Conservation (phyloP, 2,797 vertebrate species). For the Gallinago solitaria region DNA sequence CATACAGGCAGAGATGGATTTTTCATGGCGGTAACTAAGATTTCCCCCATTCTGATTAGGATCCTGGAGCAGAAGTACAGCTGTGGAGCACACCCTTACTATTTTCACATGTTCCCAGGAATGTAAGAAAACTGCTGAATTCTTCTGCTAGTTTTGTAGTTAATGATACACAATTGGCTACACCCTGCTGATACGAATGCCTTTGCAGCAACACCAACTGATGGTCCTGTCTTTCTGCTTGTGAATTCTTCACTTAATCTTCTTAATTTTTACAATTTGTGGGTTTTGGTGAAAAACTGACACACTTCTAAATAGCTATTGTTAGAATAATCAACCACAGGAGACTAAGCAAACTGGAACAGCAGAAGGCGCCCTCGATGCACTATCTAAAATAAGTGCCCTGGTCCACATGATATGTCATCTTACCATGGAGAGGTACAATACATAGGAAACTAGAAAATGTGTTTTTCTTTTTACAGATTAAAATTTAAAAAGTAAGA, state of each 20-base stretch:
- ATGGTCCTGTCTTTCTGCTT: slow-evolving; percentile 7
- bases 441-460: slow-evolving; percentile 68
- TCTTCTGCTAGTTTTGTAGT: not conserved
- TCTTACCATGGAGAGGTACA: slow-evolving; percentile 30
- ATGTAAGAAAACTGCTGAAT: slow-evolving; percentile 14
- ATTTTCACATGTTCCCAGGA: not conserved
- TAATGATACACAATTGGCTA: not conserved
- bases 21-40: not conserved
- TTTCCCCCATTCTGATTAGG: not conserved
- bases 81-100: not conserved
- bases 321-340: not conserved
- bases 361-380: not conserved
- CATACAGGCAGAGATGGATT: not conserved
- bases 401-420: slow-evolving; percentile 2
- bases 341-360: slow-evolving; percentile 24
- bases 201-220: slow-evolving; percentile 8
- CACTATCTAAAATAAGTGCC: slow-evolving; percentile 33
- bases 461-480: not conserved
- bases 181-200: not conserved
- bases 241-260: not conserved
- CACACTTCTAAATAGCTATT: not conserved
- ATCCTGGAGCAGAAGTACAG: not conserved
- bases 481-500: slow-evolving; percentile 63
- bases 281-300: not conserved
- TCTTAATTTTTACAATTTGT: slow-evolving; percentile 5